Evolutionary conservation across 2,888 invertebrate genomes (phyloP).

Genomic region (Linnaemya vulpina): DNA sequence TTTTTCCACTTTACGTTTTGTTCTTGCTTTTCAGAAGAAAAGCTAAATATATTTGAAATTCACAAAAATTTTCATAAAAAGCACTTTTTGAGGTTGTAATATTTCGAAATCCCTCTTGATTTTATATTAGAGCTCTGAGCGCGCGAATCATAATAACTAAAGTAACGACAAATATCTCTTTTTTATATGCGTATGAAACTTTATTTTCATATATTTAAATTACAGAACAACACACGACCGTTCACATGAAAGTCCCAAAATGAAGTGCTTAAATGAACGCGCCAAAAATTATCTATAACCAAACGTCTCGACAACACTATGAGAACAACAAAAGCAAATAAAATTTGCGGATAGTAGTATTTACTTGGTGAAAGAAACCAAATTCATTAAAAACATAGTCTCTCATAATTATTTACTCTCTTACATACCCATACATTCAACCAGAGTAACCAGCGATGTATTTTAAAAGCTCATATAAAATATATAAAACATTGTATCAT

Average conservation of each 20-base stretch:
- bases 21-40: conserved; percentile 14
- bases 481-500: too few relatives aligned
- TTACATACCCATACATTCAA: conserved; percentile 19
- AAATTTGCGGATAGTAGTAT: conserved; percentile 33
- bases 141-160: conserved; percentile 48
- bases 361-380: conserved; percentile 39
- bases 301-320: conserved; percentile 49
- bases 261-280: conserved; percentile 70
- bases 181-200: conserved; percentile 37
- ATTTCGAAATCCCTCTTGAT: conserved; percentile 29
- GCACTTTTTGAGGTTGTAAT: conserved; percentile 8
- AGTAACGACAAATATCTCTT: conserved; percentile 49
- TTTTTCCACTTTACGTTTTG: conserved; percentile 30
- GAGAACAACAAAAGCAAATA: conserved; percentile 50
- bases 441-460: neutral
- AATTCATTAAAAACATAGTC: conserved; percentile 25
- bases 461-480: too few relatives aligned
- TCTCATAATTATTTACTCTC: conserved; percentile 28
- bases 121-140: conserved; percentile 54
- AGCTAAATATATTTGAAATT: conserved; percentile 13
- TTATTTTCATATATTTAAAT: conserved; percentile 13
- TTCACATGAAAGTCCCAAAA: conserved; percentile 70
- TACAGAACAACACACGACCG: conserved; percentile 60
- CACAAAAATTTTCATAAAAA: conserved; percentile 24
- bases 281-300: conserved; percentile 66